phyloP scores from a whole-genome alignment of 2,888 invertebrate species.

The Xylota segnis region DNA sequence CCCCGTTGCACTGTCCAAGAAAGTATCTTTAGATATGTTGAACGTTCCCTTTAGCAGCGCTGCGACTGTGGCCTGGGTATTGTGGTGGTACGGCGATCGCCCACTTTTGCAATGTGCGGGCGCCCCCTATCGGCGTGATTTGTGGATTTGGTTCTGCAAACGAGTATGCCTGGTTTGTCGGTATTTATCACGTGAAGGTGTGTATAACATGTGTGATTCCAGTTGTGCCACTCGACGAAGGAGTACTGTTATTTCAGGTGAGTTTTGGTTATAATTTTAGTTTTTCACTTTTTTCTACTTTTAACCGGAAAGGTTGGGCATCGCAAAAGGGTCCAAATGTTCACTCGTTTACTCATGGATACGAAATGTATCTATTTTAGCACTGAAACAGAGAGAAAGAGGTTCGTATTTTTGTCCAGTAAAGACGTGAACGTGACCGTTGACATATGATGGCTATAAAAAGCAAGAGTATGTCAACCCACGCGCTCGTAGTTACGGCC shows the following conservation, averaged over 20 bases:
- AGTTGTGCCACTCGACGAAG: conserved; percentile 29
- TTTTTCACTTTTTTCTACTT: conserved; percentile 12
- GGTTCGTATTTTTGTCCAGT: background rate
- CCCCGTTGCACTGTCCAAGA: conserved; percentile 3
- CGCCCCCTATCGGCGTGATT: conserved; percentile 55
- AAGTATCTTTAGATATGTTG: conserved; percentile 43
- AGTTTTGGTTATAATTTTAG: conserved; percentile 12
- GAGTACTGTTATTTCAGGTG: conserved; percentile 66
- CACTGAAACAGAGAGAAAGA: conserved; percentile 18
- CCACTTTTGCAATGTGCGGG: conserved; percentile 40
- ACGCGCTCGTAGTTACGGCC: conserved; percentile 43
- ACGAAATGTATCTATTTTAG: conserved; percentile 22
- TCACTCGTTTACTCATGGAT: background rate
- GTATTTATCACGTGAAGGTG: conserved; percentile 51
- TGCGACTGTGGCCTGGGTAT: background rate
- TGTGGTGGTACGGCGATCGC: conserved; percentile 30
- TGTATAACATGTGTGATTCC: conserved; percentile 56
- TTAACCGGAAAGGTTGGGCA: conserved; percentile 2
- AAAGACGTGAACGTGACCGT: conserved; percentile 40
- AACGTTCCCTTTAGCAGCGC: conserved; percentile 47
- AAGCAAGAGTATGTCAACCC: conserved; percentile 55
- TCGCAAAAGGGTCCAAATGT: conserved; percentile 9
- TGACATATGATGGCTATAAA: conserved; percentile 61
- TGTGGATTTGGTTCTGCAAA: conserved; percentile 44
- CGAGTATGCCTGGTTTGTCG: conserved; percentile 25